Evolutionary conservation across 2,113 vertebrate genomes (phyloP).

Genomic region (Andinoacara biseriatus): DNA sequence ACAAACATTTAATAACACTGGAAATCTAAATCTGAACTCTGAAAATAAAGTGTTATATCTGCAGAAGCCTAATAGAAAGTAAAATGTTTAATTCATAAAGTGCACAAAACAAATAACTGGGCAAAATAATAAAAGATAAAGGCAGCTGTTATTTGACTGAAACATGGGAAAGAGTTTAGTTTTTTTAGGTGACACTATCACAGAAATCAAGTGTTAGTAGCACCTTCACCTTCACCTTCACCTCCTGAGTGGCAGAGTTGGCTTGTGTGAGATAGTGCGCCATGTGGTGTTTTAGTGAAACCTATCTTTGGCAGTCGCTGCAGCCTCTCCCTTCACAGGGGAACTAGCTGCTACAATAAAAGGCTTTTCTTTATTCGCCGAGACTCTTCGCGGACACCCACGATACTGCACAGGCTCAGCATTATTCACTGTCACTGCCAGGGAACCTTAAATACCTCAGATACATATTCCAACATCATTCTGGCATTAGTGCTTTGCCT

Average conservation of each 20-base stretch:
- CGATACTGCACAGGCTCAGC: neutral
- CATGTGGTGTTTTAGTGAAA: too few relatives aligned
- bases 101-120: neutral
- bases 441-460: neutral
- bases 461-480: slow-evolving; percentile 19
- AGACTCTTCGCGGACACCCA: neutral
- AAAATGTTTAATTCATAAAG: neutral
- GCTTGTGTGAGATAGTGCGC: neutral
- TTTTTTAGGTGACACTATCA: neutral
- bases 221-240: neutral
- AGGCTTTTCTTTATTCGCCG: neutral
- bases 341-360: neutral
- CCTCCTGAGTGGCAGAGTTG: neutral
- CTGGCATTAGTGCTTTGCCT: slow-evolving; percentile 9
- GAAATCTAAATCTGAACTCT: neutral
- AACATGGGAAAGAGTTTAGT: neutral
- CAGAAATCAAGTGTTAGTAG: neutral
- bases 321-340: neutral
- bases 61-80: neutral
- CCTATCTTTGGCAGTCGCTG: neutral
- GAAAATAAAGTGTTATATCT: neutral
- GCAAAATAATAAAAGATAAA: neutral
- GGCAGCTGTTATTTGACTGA: neutral
- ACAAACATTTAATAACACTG: neutral
- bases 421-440: neutral